Evolutionary conservation across 2,113 vertebrate genomes (phyloP).

Genomic region (Centropus bengalensis): DNA sequence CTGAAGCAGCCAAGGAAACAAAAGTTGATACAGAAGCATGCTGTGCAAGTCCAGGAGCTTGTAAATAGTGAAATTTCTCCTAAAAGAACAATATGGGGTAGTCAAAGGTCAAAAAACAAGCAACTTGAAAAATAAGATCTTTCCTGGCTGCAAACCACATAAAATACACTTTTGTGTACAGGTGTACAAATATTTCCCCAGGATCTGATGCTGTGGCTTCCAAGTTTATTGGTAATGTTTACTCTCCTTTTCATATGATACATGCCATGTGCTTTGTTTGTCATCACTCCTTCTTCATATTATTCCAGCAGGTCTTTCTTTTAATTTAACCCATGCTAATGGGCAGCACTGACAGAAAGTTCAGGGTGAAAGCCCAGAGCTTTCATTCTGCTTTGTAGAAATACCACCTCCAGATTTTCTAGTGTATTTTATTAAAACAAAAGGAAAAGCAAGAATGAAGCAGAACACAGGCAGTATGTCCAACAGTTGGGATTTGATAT

Average conservation of each 20-base stretch:
- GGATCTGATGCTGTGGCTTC: not conserved
- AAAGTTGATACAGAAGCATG: not conserved
- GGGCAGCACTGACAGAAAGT: not conserved
- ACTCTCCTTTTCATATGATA: not conserved
- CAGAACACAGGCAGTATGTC: not conserved
- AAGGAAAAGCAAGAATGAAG: not conserved
- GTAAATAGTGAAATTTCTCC: not conserved
- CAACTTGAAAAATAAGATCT: not conserved
- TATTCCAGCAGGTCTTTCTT: not conserved
- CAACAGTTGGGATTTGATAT: not conserved
- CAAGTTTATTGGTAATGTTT: not conserved
- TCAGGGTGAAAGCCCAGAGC: not conserved
- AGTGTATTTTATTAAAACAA: not conserved
- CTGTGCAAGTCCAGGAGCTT: not conserved
- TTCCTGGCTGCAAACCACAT: not conserved
- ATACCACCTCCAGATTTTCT: not conserved
- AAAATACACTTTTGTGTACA: not conserved
- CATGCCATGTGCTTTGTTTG: not conserved
- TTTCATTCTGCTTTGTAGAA: not conserved
- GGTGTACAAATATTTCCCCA: not conserved
- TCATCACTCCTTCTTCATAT: not conserved
- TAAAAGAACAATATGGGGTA: not conserved
- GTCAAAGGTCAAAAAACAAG: not conserved
- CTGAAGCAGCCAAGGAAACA: not conserved
- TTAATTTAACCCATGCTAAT: not conserved